These are phyloP conservation scores for Nansenia antarctica DNA, from an alignment of 2,113 vertebrate species.

Conservation along the genomic window DNA sequence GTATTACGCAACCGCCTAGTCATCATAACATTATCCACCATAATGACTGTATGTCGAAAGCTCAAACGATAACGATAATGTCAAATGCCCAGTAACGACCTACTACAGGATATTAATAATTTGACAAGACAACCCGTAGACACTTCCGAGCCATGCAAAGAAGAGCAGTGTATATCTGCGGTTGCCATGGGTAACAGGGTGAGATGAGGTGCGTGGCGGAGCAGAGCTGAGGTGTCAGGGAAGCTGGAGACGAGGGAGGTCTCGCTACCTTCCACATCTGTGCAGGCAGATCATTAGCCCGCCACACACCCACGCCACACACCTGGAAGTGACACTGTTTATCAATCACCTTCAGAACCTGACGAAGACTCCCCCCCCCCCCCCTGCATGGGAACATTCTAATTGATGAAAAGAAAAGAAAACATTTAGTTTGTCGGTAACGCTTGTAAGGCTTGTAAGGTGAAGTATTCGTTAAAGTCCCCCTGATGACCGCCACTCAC, in stretches of 20 bases:
- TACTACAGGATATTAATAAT: too few relatives aligned
- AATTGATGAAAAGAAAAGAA: not conserved
- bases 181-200: slow-evolving; percentile 68
- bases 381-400: too few relatives aligned
- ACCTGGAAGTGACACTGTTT: not conserved
- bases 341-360: not conserved
- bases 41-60: too few relatives aligned
- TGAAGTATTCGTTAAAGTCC: not conserved
- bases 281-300: slow-evolving; percentile 40
- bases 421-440: not conserved
- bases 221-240: not conserved
- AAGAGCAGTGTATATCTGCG: slow-evolving; percentile 51
- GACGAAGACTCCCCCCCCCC: not conserved
- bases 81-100: too few relatives aligned
- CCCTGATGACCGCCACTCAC: too few relatives aligned
- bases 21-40: too few relatives aligned
- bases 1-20: too few relatives aligned
- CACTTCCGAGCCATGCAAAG: slow-evolving; percentile 16
- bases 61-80: too few relatives aligned
- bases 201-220: slow-evolving; percentile 7
- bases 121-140: too few relatives aligned
- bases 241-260: slow-evolving; percentile 23
- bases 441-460: not conserved
- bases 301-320: not conserved
- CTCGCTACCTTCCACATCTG: slow-evolving; percentile 39